Evolutionary conservation across 2,888 invertebrate species (phyloP), one percentile per base, ranked within the genome.

Genomic region (Euphydryas editha): DNA sequence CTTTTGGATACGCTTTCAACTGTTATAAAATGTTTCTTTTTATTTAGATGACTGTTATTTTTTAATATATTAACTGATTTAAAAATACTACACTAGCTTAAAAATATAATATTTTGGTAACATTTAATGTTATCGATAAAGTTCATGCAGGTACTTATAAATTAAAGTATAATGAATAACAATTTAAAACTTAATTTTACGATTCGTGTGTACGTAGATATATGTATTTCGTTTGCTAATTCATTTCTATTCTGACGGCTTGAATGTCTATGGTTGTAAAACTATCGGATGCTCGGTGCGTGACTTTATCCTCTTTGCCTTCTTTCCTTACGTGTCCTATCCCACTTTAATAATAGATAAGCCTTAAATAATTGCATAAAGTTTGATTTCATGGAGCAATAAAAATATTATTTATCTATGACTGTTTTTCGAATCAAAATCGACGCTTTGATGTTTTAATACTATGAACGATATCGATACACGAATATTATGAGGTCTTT

Each of bases 201-300:
- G 80, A 81, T 81, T 81, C 80, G 79, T 75, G 74, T 76, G 72
- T 76, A 79, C 79, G 18, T 24, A 17, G n/a, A n/a, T 42, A 42
- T 42, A 5, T 17, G 7, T 17, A n/a, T 17, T n/a, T 78, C 68
- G 70, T 75, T 75, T 70, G 73, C 75, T 75, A 75, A 76, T 73
- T 74, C 74, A 64, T 63, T 70, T 73, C 71, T 72, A 70, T 71
- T 74, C 72, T 68, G 68, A 72, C 68, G 74, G 74, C 72, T 73
- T 76, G 75, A 71, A 76, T 74, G 75, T 75, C 80, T 78, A 78
- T 67, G 69, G 64, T 65, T 71, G 71, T 72, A 79, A 80, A 81
- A 81, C 79, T 79, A 79, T 78, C 79, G 75, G 76, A 72, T 76
- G 73, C 76, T 77, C 69, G 69, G 83, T 83, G 85, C 85, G 85